Conservation (phyloP, 2,113 vertebrate genomes). For the Lota lota region DNA sequence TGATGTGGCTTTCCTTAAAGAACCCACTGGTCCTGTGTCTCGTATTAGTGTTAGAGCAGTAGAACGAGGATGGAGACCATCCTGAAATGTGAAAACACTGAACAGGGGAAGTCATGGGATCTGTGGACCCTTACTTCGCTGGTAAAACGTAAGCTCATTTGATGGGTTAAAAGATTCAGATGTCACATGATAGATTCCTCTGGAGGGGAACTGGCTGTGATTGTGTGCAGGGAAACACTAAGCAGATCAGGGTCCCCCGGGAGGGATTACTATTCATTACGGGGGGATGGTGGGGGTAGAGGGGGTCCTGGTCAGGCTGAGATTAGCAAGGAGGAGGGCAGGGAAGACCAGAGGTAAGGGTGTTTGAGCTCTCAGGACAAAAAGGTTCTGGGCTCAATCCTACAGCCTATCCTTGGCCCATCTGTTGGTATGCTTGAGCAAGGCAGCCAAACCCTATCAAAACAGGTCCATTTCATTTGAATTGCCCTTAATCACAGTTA, state of each 20-base stretch:
- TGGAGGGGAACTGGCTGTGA: conserved; percentile 27
- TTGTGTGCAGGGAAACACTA: conserved; percentile 48
- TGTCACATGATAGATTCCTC: conserved; percentile 70
- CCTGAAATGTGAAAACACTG: conserved; percentile 41
- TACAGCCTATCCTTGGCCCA: too few relatives aligned
- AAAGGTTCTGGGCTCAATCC: too few relatives aligned
- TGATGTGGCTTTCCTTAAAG: conserved; percentile 34
- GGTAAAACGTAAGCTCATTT: conserved; percentile 67
- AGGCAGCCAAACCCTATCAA: too few relatives aligned
- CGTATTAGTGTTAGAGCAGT: conserved; percentile 40
- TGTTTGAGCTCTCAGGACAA: too few relatives aligned
- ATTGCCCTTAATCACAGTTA: too few relatives aligned
- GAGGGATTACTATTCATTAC: conserved; percentile 61
- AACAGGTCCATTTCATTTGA: too few relatives aligned
- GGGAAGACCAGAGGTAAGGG: too few relatives aligned
- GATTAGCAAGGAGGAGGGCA: neutral
- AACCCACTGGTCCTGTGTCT: conserved; percentile 33
- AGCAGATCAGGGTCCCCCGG: conserved; percentile 57
- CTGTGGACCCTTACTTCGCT: conserved; percentile 55
- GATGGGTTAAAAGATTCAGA: conserved; percentile 60
- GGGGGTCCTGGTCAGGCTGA: conserved; percentile 9
- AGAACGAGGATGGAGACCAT: conserved; percentile 53
- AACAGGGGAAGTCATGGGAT: conserved; percentile 70
- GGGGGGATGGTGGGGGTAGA: conserved; percentile 16
- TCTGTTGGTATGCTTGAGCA: too few relatives aligned